A percentile compares a stretch with the other conserved stretches of the same genome.
These are phyloP conservation scores for sheep (Ovis aries) DNA, from an alignment of 2,113 vertebrate genomes.

Conservation along the genomic window ARS-UI_Ramb_v3.0 NC_056065.1:78655001-78655500, in stretches of 20 bases:
- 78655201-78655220: not conserved
- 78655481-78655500: slow-evolving; percentile 73
- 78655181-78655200: not conserved
- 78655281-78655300: rapidly evolving
- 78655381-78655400: not conserved
- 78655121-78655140: not conserved
- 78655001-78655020: not conserved
- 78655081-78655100: not conserved
- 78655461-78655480: no score
- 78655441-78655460: not conserved
- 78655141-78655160: not conserved
- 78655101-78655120: not conserved
- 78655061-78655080: not conserved
- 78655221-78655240: rapidly evolving
- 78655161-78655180: not conserved
- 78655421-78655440: not conserved
- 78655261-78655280: rapidly evolving
- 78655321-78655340: not conserved
- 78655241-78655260: rapidly evolving
- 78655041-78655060: not conserved
- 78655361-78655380: not conserved
- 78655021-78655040: not conserved
- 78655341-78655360: not conserved
- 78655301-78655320: not conserved
- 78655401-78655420: not conserved